A percentile compares a stretch with the other conserved stretches of the same genome.
phyloP scores from a whole-genome alignment of 2,113 vertebrate genomes.

The Dunckerocampus dactyliophorus region DNA sequence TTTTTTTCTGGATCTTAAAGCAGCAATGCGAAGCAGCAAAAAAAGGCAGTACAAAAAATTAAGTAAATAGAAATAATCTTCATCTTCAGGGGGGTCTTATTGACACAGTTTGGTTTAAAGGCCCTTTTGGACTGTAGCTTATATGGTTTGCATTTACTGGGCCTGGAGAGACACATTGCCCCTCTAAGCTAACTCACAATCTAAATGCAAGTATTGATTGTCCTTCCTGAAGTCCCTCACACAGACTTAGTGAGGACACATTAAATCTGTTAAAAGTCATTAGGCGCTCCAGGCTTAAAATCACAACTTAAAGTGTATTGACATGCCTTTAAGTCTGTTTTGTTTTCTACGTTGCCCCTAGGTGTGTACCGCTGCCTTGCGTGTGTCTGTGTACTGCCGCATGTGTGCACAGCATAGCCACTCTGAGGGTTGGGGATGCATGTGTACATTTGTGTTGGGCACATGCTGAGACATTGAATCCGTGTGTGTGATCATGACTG shows the following conservation, averaged over 20 bases:
- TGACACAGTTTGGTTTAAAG: slow-evolving; percentile 22
- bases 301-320: slow-evolving; percentile 61
- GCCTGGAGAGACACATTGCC: slow-evolving; percentile 40
- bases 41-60: slow-evolving; percentile 1
- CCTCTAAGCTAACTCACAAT: slow-evolving; percentile 55
- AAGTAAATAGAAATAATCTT: slow-evolving; percentile 8
- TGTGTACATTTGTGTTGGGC: slow-evolving; percentile 48
- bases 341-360: slow-evolving; percentile 35
- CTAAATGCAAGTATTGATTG: slow-evolving; percentile 68
- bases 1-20: slow-evolving; percentile 12
- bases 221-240: slow-evolving; percentile 55
- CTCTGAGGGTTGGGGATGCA: slow-evolving; percentile 37
- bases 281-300: slow-evolving; percentile 55
- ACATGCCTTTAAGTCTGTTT: slow-evolving; percentile 39
- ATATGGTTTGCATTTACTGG: slow-evolving; percentile 43
- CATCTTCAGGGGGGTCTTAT: slow-evolving; percentile 11
- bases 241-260: slow-evolving; percentile 57
- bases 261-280: slow-evolving; percentile 69
- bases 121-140: slow-evolving; percentile 41
- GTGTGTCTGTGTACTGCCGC: slow-evolving; percentile 20
- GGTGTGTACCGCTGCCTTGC: slow-evolving; percentile 42
- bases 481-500: slow-evolving; percentile 16
- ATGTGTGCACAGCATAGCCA: slow-evolving; percentile 16
- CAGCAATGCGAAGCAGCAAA: slow-evolving; percentile 2
- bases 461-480: slow-evolving; percentile 47